Base-by-base conservation (phyloP, 2,113 vertebrate species). In the Tachuris rubrigastra region DNA sequence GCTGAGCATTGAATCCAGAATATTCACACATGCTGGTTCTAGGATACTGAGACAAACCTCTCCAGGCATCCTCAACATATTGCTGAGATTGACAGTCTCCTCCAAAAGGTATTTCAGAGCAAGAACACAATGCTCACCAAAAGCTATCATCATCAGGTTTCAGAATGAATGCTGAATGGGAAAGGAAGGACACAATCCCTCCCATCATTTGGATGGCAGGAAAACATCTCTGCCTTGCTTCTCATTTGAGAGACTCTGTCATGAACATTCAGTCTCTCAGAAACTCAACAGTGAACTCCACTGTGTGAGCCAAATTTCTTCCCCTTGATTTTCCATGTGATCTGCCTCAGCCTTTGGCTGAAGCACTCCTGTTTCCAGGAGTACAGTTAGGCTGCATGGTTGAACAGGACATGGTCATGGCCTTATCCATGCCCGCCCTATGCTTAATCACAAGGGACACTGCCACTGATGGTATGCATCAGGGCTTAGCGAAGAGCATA, bases 401-500 rank as follows among this genome's bases (percentile, higher is more conserved):
- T 80, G 81, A 52, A 59, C 4, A 2, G 50, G 53, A 50, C 39
- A 33, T 0, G 8, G 65, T 15, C 65, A 74, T 1, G 0, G 63
- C 46, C 33, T 73, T 49, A 74, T n/a, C 50, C 41, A 33, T 18
- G 18, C 37, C 9, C 11, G 77, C 47, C 56, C 30, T 47, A 6
- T 2, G 5, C 14, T 65, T 47, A 44, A 44, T 39, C 41, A 56
- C 39, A 75, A 49, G 79, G 58, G 56, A 72, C 2, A 1, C 28
- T 59, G 55, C 39, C 53, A 28, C 55, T 58, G 23, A 42, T 12
- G 7, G 27, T 35, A 39, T 12, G 16, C 0, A 0, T 30, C 47
- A 74, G 39, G 8, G 22, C 20, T 73, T 53, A 80, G 27, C 53
- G 72, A 87, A 90, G 27, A 42, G 16, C 19, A 7, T 14, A 21